Percentiles rank a stretch among this genome's conserved stretches.
Conservation (phyloP, 1,140 invertebrate species). For the Drosophila gunungcola region DNA sequence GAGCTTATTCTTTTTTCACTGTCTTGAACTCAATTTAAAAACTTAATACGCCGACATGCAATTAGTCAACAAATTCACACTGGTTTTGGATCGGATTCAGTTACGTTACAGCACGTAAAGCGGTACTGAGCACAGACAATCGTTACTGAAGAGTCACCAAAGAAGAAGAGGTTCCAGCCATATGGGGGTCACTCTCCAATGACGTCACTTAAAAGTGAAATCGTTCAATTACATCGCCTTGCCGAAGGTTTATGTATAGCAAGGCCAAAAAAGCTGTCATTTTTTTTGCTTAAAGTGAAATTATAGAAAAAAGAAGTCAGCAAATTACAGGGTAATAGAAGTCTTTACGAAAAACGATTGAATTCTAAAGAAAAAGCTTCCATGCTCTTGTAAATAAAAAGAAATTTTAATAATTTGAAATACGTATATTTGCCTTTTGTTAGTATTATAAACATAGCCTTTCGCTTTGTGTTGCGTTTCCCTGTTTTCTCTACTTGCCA, state of each 20-base stretch:
- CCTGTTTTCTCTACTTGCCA: neutral
- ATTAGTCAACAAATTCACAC: conserved; percentile 13
- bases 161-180: conserved; percentile 1
- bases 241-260: neutral
- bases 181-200: conserved; percentile 54
- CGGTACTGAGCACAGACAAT: conserved; percentile 2
- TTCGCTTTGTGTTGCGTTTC: conserved; percentile 2
- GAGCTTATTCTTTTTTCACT: neutral
- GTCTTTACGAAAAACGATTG: too few relatives aligned
- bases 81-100: conserved; percentile 3
- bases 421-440: too few relatives aligned
- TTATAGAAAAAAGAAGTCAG: neutral
- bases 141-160: conserved; percentile 1
- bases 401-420: too few relatives aligned
- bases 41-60: conserved; percentile 2
- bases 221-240: conserved; percentile 39
- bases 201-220: conserved; percentile 73
- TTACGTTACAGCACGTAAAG: conserved; percentile 11
- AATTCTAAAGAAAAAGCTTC: too few relatives aligned
- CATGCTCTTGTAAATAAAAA: too few relatives aligned
- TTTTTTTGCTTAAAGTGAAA: neutral
- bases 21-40: conserved; percentile 3
- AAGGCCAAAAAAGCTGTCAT: neutral
- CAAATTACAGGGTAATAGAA: neutral
- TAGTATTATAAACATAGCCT: neutral